Evolutionary conservation across 2,113 vertebrate genomes (phyloP), one percentile per base, ranked within the genome.

Genomic region (Mus spicilegus): DNA sequence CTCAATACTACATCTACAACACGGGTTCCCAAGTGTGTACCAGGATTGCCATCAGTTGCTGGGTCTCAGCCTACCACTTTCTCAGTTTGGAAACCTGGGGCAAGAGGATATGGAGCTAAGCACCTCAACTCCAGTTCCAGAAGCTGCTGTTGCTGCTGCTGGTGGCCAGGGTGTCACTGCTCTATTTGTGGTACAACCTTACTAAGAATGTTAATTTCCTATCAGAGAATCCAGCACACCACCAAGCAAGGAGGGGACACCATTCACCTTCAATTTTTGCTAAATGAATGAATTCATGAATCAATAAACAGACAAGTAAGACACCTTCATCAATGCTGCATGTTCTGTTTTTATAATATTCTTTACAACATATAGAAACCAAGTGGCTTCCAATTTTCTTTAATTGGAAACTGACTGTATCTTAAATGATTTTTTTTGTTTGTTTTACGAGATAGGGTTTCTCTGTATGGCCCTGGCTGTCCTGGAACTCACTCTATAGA

Each of bases 381-480:
- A 96, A 95, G 82, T 49, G 22, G 42, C 16, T 58, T 36, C 89
- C 75, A 51, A n/a, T 46, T 91, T 30, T 76, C 39, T 89, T 97
- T 75, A 75, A 24, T 7, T 91, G 28, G 30, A 69, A 33, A 33
- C 65, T 69, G 65, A 69, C 33, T 69, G 33, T 33, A 69, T 69
- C 33, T 69, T 33, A 33, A 2, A 49, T 5, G 67, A 42, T 42
- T 42, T 42, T 42, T 42, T 42, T 42, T n/a, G 2, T 42, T 42
- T 42, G 42, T 42, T 42, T 42, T 42, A 2, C 42, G 42, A 42
- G 42, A 42, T 3, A 42, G 42, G 42, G 42, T 42, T 42, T 42
- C 42, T 42, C 42, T 42, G 42, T 42, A 42, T 42, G 42, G 42
- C 42, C 42, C 42, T 42, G 42, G 42, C 42, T 42, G 42, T 42